Percentiles rank a stretch among this genome's conserved stretches.
These are phyloP conservation scores for Taurulus bubalis DNA, from an alignment of 2,113 vertebrate genomes.

Conservation along the genomic window DNA sequence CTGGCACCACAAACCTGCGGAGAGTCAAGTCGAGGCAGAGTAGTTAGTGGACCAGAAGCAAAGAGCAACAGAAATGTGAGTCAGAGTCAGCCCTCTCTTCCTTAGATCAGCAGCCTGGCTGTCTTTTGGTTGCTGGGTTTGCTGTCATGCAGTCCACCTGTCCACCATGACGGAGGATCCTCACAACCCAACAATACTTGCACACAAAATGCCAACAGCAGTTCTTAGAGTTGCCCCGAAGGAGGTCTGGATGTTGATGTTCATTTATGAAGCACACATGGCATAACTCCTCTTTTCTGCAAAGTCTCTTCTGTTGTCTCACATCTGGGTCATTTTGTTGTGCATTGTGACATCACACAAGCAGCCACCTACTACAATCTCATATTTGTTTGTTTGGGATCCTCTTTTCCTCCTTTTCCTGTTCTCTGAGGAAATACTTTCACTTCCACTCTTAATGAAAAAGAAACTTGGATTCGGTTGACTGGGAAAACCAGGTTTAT, in stretches of 20 bases:
- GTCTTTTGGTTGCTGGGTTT: constrained; percentile 64
- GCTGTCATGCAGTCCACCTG: constrained; percentile 58
- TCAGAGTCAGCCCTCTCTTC: constrained; percentile 66
- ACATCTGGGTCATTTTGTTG: constrained; percentile 21
- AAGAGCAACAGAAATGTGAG: constrained; percentile 55
- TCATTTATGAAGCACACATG: neutral
- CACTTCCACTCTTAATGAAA: constrained; percentile 51
- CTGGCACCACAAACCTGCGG: constrained; percentile 4
- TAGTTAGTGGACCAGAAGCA: constrained; percentile 25
- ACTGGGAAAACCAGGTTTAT: constrained; percentile 66
- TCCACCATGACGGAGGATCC: constrained; percentile 63
- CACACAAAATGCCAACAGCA: constrained; percentile 26
- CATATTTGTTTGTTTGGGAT: constrained; percentile 35
- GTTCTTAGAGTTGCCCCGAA: neutral
- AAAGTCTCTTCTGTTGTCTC: constrained; percentile 24
- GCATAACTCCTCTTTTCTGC: neutral
- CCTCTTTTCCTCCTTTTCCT: constrained; percentile 41
- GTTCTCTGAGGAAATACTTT: constrained; percentile 55
- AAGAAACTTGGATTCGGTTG: constrained; percentile 51
- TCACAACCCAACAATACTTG: constrained; percentile 30
- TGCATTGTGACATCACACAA: constrained; percentile 45
- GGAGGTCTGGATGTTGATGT: neutral
- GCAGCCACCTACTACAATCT: constrained; percentile 41
- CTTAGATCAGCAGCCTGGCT: constrained; percentile 63
- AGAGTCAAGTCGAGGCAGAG: constrained; percentile 47